phyloP scores from a whole-genome alignment of 2,113 vertebrate species.

The Elgaria multicarinata region DNA sequence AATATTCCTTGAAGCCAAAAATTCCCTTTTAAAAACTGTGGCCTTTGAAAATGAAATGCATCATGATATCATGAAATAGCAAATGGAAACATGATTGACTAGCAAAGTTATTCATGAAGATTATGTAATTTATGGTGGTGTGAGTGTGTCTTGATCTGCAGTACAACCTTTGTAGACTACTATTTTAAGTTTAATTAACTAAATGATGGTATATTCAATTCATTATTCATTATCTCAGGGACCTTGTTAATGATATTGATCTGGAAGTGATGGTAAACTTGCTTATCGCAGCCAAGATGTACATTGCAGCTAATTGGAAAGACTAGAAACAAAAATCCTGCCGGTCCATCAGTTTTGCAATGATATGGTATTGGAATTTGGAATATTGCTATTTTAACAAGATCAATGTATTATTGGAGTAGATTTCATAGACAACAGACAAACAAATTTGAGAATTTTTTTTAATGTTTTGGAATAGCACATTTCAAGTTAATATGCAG shows the following conservation, averaged over 20 bases:
- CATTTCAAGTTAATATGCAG: background rate
- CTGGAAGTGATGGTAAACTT: background rate
- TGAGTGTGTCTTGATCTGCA: too few species aligned
- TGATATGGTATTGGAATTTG: background rate
- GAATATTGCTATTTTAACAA: background rate
- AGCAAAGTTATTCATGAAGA: background rate
- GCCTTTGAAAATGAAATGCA: too few species aligned
- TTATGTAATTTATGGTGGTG: too few species aligned
- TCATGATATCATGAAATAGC: background rate
- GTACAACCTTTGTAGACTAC: background rate
- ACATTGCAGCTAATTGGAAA: background rate
- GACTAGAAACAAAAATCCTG: too few species aligned
- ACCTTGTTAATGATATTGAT: background rate
- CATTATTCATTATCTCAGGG: background rate
- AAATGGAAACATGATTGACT: background rate
- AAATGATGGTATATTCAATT: background rate
- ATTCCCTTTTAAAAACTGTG: background rate
- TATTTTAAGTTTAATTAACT: background rate
- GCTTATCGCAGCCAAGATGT: background rate
- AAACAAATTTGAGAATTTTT: background rate
- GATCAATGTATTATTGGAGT: too few species aligned
- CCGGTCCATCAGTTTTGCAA: background rate
- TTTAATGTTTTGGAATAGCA: background rate
- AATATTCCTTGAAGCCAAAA: background rate
- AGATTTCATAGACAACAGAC: background rate